Evolutionary conservation across 2,113 vertebrate species (phyloP), one percentile per base, ranked within the genome.

Genomic region (Ptilonorhynchus violaceus): DNA sequence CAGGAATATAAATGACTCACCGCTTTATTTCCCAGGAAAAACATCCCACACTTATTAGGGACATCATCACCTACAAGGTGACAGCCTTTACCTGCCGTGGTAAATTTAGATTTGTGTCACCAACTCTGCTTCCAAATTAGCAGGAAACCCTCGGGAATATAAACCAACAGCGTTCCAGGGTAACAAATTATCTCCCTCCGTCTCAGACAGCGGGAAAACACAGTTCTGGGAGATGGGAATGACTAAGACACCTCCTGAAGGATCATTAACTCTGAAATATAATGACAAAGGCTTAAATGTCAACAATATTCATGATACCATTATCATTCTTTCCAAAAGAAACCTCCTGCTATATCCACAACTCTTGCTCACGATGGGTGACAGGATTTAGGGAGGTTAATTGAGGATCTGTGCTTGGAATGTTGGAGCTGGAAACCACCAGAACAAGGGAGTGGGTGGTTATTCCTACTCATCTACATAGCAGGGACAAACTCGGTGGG

Each of bases 231-330:
- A 89, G 60, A 69, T 44, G 19, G 49, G 69, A 85, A 82, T 85
- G 82, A 93, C 67, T 59, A 37, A 62, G 87, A 35, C 39, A 79
- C 55, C 72, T 63, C 73, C 81, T 41, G 69, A 90, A 76, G 88
- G 59, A 64, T 77, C 79, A 80, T 93, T 95, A 96, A 67, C 67
- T 85, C 75, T 74, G 75, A 92, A 74, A 95, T 55, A 55, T 50
- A 93, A 92, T 60, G 78, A 88, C 67, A 90, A 88, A 42, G 23
- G 55, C 60, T 95, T 62, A 81, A 94, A 92, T 89, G 70, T 67
- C 82, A 94, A 92, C 70, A 90, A 46, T 83, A 94, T 70, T 93
- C 78, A 86, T 92, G 69, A 55, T 15, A 70, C 31, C 67, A 74
- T 85, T 79, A 94, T 69, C 8, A 30, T 31, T n/a, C 70, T 73